phyloP scores from a whole-genome alignment of 2,113 vertebrate genomes.

The Microtus oregoni region DNA sequence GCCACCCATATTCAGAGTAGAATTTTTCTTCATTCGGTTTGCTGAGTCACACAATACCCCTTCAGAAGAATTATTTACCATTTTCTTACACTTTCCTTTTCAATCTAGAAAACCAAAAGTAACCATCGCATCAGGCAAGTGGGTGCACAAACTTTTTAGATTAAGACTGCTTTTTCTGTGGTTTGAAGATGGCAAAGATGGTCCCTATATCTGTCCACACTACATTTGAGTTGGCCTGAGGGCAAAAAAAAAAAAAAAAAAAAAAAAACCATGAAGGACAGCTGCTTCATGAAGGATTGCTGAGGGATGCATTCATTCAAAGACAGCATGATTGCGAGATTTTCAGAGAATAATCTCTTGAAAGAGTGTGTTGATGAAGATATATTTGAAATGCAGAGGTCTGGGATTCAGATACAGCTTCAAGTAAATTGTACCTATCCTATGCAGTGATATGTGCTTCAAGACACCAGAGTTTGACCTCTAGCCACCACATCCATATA shows the following conservation, averaged over 20 bases:
- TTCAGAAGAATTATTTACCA: not conserved
- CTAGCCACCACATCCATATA: not conserved
- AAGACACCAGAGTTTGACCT: no score
- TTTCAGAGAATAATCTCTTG: not conserved
- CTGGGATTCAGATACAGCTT: not conserved
- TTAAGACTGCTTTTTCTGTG: not conserved
- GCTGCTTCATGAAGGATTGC: not conserved
- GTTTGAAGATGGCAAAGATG: not conserved
- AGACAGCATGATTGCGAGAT: not conserved
- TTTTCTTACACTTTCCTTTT: no score
- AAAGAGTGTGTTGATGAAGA: not conserved
- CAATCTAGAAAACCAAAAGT: not conserved
- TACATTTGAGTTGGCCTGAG: not conserved
- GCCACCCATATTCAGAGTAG: not conserved
- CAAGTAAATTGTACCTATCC: not conserved
- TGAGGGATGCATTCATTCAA: not conserved
- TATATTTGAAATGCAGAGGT: not conserved
- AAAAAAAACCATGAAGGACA: not conserved
- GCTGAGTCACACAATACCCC: not conserved
- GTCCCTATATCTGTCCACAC: not conserved
- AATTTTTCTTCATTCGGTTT: no score
- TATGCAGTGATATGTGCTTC: not conserved
- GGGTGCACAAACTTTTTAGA: not conserved
- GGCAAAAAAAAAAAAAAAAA: constrained; percentile 3
- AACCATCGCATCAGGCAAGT: not conserved